Conservation (phyloP, 2,797 vertebrate species). For the Acrossocheilus fasciatus region DNA sequence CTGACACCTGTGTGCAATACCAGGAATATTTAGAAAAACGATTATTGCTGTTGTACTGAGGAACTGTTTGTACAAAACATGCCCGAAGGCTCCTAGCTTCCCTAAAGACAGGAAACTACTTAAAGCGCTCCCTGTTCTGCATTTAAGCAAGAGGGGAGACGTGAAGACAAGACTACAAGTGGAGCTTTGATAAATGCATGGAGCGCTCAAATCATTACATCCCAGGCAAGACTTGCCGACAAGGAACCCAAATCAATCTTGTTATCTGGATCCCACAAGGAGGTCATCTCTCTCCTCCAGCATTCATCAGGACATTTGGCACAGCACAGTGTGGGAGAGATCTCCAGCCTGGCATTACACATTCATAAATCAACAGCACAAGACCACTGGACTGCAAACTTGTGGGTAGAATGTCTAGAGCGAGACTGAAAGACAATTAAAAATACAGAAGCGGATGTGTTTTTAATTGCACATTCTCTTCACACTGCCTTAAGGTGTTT, state of each 20-base stretch:
- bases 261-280: constrained; percentile 42
- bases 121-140: constrained; percentile 28
- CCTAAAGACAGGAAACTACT: constrained; percentile 9
- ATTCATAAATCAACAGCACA: constrained; percentile 34
- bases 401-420: neutral
- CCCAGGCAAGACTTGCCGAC: constrained; percentile 37
- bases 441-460: neutral
- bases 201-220: constrained; percentile 36
- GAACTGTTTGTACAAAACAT: constrained; percentile 9
- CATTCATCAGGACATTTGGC: constrained; percentile 36
- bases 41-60: constrained; percentile 7
- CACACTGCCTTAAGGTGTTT: neutral
- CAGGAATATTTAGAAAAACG: constrained; percentile 1
- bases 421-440: constrained; percentile 5
- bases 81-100: constrained; percentile 17
- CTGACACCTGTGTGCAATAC: neutral
- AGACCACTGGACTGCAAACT: constrained; percentile 14
- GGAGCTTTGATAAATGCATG: constrained; percentile 50
- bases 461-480: constrained; percentile 19
- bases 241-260: constrained; percentile 56
- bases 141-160: constrained; percentile 50
- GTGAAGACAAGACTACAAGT: constrained; percentile 29
- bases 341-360: constrained; percentile 26
- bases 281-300: constrained; percentile 44
- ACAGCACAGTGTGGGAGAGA: constrained; percentile 24